Percentiles rank a stretch among this genome's conserved stretches.
Evolutionary conservation across 2,888 invertebrate species (phyloP).

Genomic region (Bembecia ichneumoniformis): DNA sequence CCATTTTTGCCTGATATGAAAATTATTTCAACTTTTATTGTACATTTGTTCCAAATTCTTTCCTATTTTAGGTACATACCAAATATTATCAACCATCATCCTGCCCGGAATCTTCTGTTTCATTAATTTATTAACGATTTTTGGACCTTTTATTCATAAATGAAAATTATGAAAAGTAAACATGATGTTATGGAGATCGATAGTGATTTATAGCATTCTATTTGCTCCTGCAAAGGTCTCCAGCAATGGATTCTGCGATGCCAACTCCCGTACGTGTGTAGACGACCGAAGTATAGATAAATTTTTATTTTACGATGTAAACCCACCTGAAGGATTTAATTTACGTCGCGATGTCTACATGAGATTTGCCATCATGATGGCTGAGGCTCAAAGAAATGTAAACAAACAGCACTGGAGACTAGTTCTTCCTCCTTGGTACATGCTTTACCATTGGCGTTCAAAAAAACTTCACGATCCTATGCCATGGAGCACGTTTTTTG

Average conservation of each 20-base stretch:
- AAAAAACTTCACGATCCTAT: constrained; percentile 71
- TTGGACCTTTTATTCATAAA: too few species aligned
- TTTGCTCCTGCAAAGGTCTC: not conserved
- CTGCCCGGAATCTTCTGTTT: too few species aligned
- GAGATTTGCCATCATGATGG: constrained; percentile 87
- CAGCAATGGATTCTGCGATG: constrained; percentile 3
- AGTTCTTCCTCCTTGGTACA: constrained; percentile 94
- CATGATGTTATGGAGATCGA: too few species aligned
- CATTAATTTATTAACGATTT: too few species aligned
- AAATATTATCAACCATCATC: too few species aligned
- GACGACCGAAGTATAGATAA: constrained; percentile 40
- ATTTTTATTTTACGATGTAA: constrained; percentile 93
- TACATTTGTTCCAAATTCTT: too few species aligned
- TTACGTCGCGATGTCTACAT: constrained; percentile 96
- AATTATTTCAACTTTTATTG: too few species aligned
- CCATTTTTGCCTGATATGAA: too few species aligned
- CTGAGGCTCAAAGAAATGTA: constrained; percentile 73
- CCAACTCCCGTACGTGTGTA: constrained; percentile 2
- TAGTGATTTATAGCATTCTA: too few species aligned
- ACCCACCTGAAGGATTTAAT: constrained; percentile 97
- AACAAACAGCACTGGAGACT: constrained; percentile 69
- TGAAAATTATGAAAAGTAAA: too few species aligned
- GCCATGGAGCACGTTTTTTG: constrained; percentile 90
- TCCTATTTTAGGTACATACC: too few species aligned
- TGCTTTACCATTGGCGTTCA: constrained; percentile 91